Percentiles rank a stretch among this genome's conserved stretches.
These are phyloP conservation scores for Muscicapa striata DNA, from an alignment of 2,797 vertebrate species.

Conservation along the genomic window DNA sequence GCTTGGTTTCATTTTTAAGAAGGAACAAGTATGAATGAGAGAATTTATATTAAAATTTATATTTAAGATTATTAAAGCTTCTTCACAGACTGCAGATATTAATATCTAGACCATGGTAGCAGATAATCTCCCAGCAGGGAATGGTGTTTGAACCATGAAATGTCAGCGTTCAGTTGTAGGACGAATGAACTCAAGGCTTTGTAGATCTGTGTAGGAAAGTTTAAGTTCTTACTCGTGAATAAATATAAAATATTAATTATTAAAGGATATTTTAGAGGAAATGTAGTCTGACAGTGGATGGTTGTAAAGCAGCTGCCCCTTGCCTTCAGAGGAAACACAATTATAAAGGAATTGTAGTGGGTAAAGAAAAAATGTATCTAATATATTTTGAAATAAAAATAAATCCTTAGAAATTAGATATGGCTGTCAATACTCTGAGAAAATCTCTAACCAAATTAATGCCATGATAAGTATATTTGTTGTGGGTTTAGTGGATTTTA, in stretches of 20 bases:
- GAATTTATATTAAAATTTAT: conserved; percentile 49
- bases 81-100: conserved; percentile 1
- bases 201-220: background rate
- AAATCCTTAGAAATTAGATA: conserved; percentile 66
- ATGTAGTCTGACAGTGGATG: background rate
- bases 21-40: background rate
- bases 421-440: conserved; percentile 50
- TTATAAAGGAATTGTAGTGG: conserved; percentile 46
- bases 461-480: conserved; percentile 40
- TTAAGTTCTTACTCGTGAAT: conserved; percentile 52
- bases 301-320: background rate
- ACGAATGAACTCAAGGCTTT: conserved; percentile 35
- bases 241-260: conserved; percentile 63
- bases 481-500: conserved; percentile 43
- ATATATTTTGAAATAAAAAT: conserved; percentile 60
- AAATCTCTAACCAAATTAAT: conserved; percentile 65
- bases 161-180: conserved; percentile 20
- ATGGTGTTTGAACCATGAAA: conserved; percentile 53
- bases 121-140: conserved; percentile 41
- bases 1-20: conserved; percentile 21
- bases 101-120: conserved; percentile 16
- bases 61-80: conserved; percentile 37
- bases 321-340: conserved; percentile 16
- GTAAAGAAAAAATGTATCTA: conserved; percentile 50
- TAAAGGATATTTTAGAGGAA: conserved; percentile 20